Base-by-base conservation (phyloP, 2,888 invertebrate genomes). In the Griposia aprilina region DNA sequence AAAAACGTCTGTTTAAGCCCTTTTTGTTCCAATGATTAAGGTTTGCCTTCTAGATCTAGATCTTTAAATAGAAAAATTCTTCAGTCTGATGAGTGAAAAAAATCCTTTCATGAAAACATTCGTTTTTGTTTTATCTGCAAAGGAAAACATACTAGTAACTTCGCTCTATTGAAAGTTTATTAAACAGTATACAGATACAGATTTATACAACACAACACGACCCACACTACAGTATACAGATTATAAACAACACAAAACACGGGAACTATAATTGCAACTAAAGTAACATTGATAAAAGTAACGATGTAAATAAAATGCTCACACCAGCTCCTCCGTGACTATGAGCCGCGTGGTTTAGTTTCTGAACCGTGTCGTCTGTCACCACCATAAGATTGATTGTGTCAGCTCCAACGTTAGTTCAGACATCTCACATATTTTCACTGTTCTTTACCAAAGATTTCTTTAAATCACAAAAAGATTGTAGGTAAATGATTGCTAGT, bases 321-420 rank as follows among this genome's bases (percentile, higher is more conserved):
- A 0, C 74, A 4, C 48, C 41, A 36, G 74, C 79, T 78, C 66
- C 79, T 78, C 66, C 45, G 5, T 11, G 76, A 17, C 82, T 79
- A 80, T 30, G 13, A 20, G 50, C 48, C 55, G 70, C 72, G 78
- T 20, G 74, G 77, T 75, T 63, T 59, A 55, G 70, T 65, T 41
- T 6, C 60, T 41, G 62, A 55, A 48, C 30, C 74, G 72, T 82
- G 87, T 87, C 80, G 74, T 67, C 81, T 85, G 85, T 87, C 85
- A 78, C 87, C 0, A 7, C 7, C 69, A 57, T 23, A 78, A 87
- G 90, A 90, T 87, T 83, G 88, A 90, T 90, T 62, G 82, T 74
- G 73, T 66, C 59, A 57, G 73, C 83, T 62, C 26, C n/a, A 50
- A 73, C 77, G 59, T 86, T 65, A 65, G 73, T 78, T 68, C 67